phyloP scores from a whole-genome alignment of 2,888 invertebrate genomes.

The Brachynemurus nebulosus region DNA sequence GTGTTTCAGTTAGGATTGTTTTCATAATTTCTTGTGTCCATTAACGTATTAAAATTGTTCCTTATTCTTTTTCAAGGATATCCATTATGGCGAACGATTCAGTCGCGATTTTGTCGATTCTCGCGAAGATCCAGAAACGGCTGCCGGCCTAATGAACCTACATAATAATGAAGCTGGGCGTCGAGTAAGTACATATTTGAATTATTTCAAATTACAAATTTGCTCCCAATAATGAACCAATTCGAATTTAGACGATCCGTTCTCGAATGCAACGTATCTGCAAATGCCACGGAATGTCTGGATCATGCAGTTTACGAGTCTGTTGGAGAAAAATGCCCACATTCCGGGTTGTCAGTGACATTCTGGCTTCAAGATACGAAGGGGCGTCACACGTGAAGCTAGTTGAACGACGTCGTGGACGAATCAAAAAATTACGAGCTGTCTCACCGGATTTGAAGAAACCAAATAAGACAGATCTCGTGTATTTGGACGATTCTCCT shows the following conservation, averaged over 20 bases:
- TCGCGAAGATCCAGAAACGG: slow-evolving; percentile 55
- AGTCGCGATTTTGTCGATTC: slow-evolving; percentile 78
- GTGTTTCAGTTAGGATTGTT: no score
- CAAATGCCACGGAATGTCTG: slow-evolving; percentile 90
- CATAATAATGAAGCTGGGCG: slow-evolving; percentile 90
- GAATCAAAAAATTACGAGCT: slow-evolving; percentile 56
- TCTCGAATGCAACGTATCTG: slow-evolving; percentile 75
- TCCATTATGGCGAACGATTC: slow-evolving; percentile 70
- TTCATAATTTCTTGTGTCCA: no score
- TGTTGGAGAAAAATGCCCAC: slow-evolving; percentile 78
- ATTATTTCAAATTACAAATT: no score
- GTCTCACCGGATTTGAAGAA: slow-evolving; percentile 66
- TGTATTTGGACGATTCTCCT: slow-evolving; percentile 80
- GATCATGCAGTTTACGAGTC: slow-evolving; percentile 78
- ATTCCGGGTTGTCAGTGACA: slow-evolving; percentile 63
- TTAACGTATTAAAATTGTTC: no score
- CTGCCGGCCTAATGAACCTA: slow-evolving; percentile 72
- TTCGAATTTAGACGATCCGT: slow-evolving; percentile 57
- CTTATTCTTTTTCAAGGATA: slow-evolving; percentile 54
- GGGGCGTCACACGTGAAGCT: slow-evolving; percentile 74
- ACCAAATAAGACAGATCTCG: slow-evolving; percentile 80
- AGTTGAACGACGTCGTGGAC: slow-evolving; percentile 46
- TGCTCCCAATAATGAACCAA: no score
- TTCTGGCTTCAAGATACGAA: slow-evolving; percentile 66
- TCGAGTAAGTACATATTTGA: slow-evolving; percentile 56